Percentiles rank a stretch among this genome's conserved stretches.
phyloP scores from a whole-genome alignment of 2,888 invertebrate species.

The Stenodema calcarata region DNA sequence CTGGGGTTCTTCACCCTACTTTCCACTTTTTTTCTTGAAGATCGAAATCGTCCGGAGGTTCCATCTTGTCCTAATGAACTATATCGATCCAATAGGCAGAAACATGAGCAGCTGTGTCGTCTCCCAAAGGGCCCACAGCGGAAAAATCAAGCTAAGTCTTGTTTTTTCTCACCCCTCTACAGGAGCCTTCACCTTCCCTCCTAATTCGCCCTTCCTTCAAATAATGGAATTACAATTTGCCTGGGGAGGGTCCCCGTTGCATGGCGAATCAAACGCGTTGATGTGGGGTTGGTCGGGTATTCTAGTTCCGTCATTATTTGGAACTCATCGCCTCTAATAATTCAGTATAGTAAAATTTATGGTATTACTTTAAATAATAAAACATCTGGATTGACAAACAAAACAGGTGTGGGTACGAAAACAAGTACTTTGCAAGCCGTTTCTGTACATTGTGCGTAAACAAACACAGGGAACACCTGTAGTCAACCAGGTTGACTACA shows the following conservation, averaged over 20 bases:
- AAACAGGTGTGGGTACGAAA: too few species aligned
- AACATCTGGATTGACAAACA: too few species aligned
- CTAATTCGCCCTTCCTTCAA: background rate
- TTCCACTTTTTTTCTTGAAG: background rate
- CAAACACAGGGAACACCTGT: too few species aligned
- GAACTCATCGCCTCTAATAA: background rate
- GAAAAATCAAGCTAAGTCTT: slow-evolving; percentile 29
- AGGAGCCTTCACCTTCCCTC: background rate
- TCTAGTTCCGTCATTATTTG: background rate
- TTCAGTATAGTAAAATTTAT: too few species aligned
- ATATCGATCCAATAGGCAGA: slow-evolving; percentile 23
- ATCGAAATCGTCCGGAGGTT: background rate
- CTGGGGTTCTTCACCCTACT: background rate
- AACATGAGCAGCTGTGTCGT: slow-evolving; percentile 35
- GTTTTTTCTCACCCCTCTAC: background rate
- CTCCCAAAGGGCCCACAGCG: slow-evolving; percentile 26
- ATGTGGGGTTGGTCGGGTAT: background rate
- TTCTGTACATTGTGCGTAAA: too few species aligned
- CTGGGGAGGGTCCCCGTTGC: background rate
- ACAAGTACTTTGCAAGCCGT: too few species aligned
- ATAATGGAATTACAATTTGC: background rate
- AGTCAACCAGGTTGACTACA: too few species aligned
- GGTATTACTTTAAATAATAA: too few species aligned
- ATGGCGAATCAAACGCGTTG: background rate
- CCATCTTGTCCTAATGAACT: slow-evolving; percentile 37